Conservation (phyloP, 2,888 invertebrate species). For the Cheilosia pagana region DNA sequence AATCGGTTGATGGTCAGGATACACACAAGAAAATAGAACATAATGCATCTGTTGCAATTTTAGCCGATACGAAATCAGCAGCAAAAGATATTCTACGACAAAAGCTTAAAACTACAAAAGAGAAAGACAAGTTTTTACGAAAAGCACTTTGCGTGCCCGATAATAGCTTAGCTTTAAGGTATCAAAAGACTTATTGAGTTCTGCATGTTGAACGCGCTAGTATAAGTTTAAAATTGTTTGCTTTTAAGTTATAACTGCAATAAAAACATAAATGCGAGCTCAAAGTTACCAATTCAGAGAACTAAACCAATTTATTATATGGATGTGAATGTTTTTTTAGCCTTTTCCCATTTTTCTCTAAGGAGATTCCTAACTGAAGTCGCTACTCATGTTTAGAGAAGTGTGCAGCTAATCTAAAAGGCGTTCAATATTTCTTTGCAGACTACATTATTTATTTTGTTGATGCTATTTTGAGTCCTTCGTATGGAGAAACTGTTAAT, state of each 20-base stretch:
- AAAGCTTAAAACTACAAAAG: conserved; percentile 14
- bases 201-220: not conserved
- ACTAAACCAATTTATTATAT: no score
- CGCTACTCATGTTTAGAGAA: no score
- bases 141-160: conserved; percentile 50
- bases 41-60: not conserved
- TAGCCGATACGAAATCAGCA: conserved; percentile 15
- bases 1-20: not conserved
- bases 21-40: not conserved
- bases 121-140: conserved; percentile 31
- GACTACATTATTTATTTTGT: not conserved
- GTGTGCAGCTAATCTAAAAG: no score
- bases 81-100: conserved; percentile 41
- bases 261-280: no score
- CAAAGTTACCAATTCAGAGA: no score
- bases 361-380: no score
- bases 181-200: conserved; percentile 51
- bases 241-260: no score
- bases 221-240: not conserved
- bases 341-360: no score
- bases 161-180: conserved; percentile 57
- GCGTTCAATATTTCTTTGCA: not conserved
- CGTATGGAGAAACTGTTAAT: no score
- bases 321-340: no score
- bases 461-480: not conserved